These are phyloP conservation scores for Odontamblyopus rebecca DNA, from an alignment of 2,797 vertebrate genomes.

Conservation along the genomic window DNA sequence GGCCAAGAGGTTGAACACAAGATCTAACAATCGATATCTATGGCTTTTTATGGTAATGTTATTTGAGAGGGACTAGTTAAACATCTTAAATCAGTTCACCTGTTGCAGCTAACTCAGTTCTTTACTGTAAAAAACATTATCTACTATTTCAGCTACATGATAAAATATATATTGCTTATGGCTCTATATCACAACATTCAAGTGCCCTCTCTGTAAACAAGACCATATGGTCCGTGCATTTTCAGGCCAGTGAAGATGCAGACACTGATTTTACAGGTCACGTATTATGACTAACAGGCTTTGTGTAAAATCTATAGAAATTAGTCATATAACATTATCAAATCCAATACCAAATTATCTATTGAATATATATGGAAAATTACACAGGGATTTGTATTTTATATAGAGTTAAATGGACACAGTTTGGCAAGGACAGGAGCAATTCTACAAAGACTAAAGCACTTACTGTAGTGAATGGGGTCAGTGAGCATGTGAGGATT, in stretches of 20 bases:
- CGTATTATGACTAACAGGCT: background rate
- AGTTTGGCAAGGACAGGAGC: background rate
- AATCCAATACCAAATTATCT: background rate
- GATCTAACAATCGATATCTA: no score
- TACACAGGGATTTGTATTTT: background rate
- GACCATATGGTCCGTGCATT: background rate
- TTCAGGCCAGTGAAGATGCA: constrained; percentile 2
- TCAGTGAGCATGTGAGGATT: background rate
- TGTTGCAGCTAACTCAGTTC: no score
- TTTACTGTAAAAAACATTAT: no score
- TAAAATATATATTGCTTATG: no score
- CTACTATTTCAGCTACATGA: no score
- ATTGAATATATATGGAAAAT: background rate
- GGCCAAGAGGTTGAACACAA: no score
- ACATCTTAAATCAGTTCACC: no score
- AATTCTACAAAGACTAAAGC: background rate
- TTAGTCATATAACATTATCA: background rate
- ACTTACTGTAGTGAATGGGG: constrained; percentile 1
- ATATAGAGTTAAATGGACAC: background rate
- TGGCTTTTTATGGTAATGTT: no score
- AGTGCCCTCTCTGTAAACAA: background rate
- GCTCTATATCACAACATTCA: background rate
- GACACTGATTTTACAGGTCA: background rate
- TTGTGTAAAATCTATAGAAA: background rate
- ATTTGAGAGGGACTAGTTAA: no score